phyloP scores from a whole-genome alignment of 2,113 vertebrate genomes.

The Apteryx mantelli region DNA sequence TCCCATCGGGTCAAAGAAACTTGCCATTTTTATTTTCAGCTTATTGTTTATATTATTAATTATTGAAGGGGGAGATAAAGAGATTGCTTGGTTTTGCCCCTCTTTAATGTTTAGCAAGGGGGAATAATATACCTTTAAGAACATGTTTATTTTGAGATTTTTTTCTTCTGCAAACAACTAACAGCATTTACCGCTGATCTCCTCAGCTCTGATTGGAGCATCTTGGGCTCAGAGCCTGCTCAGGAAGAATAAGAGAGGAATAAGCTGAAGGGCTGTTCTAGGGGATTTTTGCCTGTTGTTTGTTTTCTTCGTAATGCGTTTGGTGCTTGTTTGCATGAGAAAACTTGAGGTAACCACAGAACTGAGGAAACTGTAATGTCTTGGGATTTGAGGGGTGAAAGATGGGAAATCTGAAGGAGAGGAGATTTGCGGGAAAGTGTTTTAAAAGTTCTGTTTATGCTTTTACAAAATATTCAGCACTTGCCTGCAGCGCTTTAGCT shows the following conservation, averaged over 20 bases:
- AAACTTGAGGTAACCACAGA: conserved; percentile 29
- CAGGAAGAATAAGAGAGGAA: conserved; percentile 40
- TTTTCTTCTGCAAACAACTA: neutral
- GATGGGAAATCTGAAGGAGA: conserved; percentile 12
- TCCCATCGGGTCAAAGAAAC: neutral
- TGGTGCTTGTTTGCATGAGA: conserved; percentile 4
- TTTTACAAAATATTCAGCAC: conserved; percentile 18
- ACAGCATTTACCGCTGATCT: neutral
- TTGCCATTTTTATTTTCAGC: neutral
- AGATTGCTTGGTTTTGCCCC: neutral
- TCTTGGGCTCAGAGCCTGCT: conserved; percentile 39
- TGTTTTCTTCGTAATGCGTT: conserved; percentile 8
- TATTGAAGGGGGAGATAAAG: neutral
- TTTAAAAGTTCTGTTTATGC: conserved; percentile 3
- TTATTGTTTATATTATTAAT: neutral
- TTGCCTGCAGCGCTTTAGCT: conserved; percentile 35
- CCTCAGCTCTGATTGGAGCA: neutral
- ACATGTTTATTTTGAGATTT: neutral
- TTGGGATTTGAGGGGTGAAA: conserved; percentile 15
- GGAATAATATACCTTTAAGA: neutral
- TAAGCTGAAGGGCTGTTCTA: neutral
- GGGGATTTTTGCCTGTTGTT: conserved; percentile 34
- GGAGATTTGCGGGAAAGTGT: neutral
- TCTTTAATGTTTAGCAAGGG: neutral
- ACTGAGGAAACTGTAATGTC: conserved; percentile 3